Conservation (phyloP, 2,797 vertebrate genomes). For the Microhierax caerulescens region DNA sequence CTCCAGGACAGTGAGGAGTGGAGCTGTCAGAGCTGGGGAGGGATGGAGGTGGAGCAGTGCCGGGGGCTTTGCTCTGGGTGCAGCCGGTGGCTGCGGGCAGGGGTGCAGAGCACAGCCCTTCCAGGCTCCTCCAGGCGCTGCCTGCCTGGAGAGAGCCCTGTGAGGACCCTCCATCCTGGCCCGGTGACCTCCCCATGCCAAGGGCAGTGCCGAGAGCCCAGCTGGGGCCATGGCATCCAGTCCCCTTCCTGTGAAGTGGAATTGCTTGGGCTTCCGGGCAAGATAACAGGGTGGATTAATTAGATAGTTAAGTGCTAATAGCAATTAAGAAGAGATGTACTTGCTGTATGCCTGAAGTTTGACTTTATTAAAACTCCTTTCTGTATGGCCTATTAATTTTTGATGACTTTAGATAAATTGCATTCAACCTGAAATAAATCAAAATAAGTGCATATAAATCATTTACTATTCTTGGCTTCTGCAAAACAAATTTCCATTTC, state of each 20-base stretch:
- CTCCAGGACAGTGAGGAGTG: background rate
- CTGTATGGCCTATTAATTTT: slow-evolving; percentile 65
- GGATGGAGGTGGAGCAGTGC: background rate
- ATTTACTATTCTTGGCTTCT: slow-evolving; percentile 51
- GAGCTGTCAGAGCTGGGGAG: background rate
- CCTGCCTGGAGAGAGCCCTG: background rate
- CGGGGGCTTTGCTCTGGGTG: too few species aligned
- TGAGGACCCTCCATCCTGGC: accelerated
- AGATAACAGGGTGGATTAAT: background rate
- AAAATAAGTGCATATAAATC: slow-evolving; percentile 61
- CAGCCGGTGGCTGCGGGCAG: too few species aligned
- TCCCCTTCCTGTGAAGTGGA: background rate
- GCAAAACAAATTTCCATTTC: slow-evolving; percentile 46
- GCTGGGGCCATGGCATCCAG: accelerated
- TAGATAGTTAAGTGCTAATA: slow-evolving; percentile 38
- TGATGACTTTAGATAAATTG: slow-evolving; percentile 65
- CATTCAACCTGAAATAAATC: slow-evolving; percentile 54
- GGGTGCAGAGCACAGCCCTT: background rate
- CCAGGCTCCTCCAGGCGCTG: background rate
- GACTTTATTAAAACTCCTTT: slow-evolving; percentile 56
- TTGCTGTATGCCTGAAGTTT: background rate
- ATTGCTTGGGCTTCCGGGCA: background rate
- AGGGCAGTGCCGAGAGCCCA: background rate
- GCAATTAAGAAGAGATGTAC: background rate
- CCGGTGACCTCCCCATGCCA: accelerated